These are phyloP conservation scores for Elaeidobius kamerunicus DNA, from an alignment of 2,888 invertebrate genomes.

Conservation along the genomic window DNA sequence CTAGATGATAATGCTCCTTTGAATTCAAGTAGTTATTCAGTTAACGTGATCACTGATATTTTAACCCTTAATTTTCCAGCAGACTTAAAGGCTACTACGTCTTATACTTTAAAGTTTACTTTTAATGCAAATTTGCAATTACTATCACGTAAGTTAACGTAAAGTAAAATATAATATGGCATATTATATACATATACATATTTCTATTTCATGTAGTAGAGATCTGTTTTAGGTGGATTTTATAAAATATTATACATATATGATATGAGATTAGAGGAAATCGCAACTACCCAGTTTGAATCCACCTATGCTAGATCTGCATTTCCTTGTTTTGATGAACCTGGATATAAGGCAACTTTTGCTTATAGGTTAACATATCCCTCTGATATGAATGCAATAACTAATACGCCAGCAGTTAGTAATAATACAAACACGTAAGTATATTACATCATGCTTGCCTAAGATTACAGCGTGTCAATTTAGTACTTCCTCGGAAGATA, in stretches of 20 bases:
- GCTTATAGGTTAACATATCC: constrained; percentile 48
- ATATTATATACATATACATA: too few relatives aligned
- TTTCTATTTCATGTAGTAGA: not conserved
- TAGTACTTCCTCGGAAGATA: too few relatives aligned
- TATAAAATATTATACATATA: constrained; percentile 51
- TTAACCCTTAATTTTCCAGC: constrained; percentile 3
- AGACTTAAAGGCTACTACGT: not conserved
- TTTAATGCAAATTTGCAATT: constrained; percentile 9
- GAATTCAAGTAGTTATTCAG: not conserved
- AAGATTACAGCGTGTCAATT: too few relatives aligned
- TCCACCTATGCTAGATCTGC: constrained; percentile 64
- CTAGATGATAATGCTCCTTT: constrained; percentile 4
- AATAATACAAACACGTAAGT: too few relatives aligned
- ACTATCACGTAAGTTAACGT: too few relatives aligned
- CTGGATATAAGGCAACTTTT: constrained; percentile 47
- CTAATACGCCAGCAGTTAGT: constrained; percentile 27
- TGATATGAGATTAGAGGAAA: constrained; percentile 39
- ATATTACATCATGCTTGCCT: too few relatives aligned
- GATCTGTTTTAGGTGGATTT: constrained; percentile 46
- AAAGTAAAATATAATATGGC: too few relatives aligned
- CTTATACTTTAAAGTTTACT: constrained; percentile 4
- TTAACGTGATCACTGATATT: constrained; percentile 10
- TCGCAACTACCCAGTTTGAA: constrained; percentile 67
- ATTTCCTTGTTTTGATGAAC: constrained; percentile 78
- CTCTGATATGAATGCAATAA: constrained; percentile 32